Conservation (phyloP, 2,113 vertebrate species). For the Nanorana parkeri region DNA sequence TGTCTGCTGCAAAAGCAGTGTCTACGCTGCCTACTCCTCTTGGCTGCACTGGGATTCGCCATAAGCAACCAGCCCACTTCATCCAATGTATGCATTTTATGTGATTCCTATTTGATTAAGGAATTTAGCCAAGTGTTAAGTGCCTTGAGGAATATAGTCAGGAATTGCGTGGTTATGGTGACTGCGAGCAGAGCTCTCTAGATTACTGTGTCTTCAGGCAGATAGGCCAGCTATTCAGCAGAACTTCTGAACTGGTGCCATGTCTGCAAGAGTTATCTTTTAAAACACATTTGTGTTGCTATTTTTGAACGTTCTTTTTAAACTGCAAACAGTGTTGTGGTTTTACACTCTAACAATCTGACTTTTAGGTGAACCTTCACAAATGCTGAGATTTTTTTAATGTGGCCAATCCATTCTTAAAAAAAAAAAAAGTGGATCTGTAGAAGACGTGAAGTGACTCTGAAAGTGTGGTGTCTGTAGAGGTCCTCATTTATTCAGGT, state of each 20-base stretch:
- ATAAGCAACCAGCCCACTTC: too few relatives aligned
- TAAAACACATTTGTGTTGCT: conserved; percentile 37
- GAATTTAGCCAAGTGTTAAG: conserved; percentile 32
- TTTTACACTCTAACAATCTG: conserved; percentile 4
- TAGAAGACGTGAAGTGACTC: too few relatives aligned
- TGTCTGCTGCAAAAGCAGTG: too few relatives aligned
- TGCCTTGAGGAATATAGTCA: background rate
- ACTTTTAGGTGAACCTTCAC: too few relatives aligned
- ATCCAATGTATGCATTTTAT: conserved; percentile 8
- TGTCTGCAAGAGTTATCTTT: conserved; percentile 30
- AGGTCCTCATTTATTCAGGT: too few relatives aligned
- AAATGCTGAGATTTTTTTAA: too few relatives aligned
- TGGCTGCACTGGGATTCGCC: too few relatives aligned
- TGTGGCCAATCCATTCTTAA: too few relatives aligned
- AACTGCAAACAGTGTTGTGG: background rate
- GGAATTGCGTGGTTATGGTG: conserved; percentile 7
- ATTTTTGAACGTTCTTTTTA: conserved; percentile 21
- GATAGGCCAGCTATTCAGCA: conserved; percentile 33
- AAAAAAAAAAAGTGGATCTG: too few relatives aligned
- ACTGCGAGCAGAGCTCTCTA: conserved; percentile 22
- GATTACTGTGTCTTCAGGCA: conserved; percentile 30
- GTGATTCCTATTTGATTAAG: conserved; percentile 22
- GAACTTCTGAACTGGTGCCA: conserved; percentile 30
- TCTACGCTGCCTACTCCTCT: too few relatives aligned
- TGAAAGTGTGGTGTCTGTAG: too few relatives aligned